Evolutionary conservation across 2,113 vertebrate genomes (phyloP).

Genomic region (Chroicocephalus ridibundus): DNA sequence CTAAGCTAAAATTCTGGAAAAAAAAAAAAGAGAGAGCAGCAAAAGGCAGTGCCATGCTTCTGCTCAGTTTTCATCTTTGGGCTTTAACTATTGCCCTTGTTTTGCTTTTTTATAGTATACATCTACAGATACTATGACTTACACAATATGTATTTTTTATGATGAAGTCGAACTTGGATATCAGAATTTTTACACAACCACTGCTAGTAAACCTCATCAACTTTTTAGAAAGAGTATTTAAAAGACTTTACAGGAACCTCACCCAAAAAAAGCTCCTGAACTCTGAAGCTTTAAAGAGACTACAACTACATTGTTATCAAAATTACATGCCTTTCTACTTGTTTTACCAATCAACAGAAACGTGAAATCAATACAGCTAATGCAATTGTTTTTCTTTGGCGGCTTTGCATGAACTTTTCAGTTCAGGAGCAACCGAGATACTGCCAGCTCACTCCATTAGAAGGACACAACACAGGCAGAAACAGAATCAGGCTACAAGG

Average conservation of each 20-base stretch:
- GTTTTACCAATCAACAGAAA: background rate
- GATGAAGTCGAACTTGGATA: background rate
- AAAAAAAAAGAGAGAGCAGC: background rate
- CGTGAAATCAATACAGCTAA: fast-evolving
- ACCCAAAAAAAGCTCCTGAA: background rate
- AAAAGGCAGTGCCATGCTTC: background rate
- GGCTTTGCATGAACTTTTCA: background rate
- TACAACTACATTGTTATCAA: background rate
- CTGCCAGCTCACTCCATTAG: background rate
- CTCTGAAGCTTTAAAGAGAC: background rate
- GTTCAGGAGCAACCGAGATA: background rate
- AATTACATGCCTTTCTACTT: background rate
- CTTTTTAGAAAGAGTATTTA: background rate
- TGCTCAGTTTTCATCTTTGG: background rate
- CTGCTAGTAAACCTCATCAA: background rate
- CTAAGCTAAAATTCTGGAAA: background rate
- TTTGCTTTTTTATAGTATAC: background rate
- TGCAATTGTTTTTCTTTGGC: fast-evolving
- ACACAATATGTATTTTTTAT: fast-evolving
- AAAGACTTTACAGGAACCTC: background rate
- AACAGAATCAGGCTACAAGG: background rate
- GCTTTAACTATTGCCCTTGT: background rate
- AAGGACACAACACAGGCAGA: fast-evolving
- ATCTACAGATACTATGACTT: background rate
- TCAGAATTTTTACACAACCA: background rate